Conservation (phyloP, 2,888 invertebrate genomes). For the Synanthedon tipuliformis region DNA sequence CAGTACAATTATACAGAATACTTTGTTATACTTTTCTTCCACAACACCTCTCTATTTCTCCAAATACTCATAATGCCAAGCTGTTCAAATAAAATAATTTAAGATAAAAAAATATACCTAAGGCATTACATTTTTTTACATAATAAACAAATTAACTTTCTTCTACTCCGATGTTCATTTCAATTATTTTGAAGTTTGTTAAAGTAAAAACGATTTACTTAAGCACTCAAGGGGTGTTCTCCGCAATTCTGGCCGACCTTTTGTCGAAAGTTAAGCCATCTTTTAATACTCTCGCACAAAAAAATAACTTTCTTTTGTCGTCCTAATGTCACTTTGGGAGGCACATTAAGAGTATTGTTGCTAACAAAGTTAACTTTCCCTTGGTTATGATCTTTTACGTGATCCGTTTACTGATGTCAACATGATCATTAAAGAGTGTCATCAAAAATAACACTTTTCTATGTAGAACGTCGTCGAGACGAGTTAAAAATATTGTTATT, state of each 20-base stretch:
- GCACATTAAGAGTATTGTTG: slow-evolving; percentile 4
- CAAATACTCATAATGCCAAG: no score
- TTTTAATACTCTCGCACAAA: not conserved
- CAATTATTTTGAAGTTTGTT: no score
- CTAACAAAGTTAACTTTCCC: slow-evolving; percentile 5
- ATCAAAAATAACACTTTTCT: not conserved
- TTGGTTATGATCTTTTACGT: slow-evolving; percentile 9
- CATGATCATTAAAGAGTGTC: not conserved
- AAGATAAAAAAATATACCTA: no score
- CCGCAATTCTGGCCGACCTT: not conserved
- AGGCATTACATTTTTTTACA: no score
- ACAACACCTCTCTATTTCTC: no score
- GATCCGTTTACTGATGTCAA: slow-evolving; percentile 6
- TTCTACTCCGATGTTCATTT: no score
- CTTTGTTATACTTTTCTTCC: no score
- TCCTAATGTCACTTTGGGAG: slow-evolving; percentile 2
- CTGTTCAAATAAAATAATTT: no score
- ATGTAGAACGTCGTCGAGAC: not conserved
- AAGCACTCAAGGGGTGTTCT: not conserved
- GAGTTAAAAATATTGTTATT: no score
- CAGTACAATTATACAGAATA: no score
- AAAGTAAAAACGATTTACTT: not conserved
- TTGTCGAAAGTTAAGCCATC: not conserved
- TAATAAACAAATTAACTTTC: no score
- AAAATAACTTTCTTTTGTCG: not conserved